A percentile compares a stretch with the other conserved stretches of the same genome.
Conservation (phyloP, 92 coral and sea anemone species). For the Phenganax stokvisi region DNA sequence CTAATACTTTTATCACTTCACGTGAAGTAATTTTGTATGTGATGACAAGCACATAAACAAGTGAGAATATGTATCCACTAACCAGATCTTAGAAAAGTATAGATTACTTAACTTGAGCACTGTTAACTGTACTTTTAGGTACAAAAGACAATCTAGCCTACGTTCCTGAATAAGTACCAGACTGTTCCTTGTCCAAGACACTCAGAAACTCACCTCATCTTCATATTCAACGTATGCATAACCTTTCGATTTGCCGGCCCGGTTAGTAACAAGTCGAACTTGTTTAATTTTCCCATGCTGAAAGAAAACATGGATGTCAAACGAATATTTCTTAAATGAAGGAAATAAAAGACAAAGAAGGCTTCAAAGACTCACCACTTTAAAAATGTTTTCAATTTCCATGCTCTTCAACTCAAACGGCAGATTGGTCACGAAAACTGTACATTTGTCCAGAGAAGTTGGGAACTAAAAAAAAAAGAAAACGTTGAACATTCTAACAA, state of each 20-base stretch:
- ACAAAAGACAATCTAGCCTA: not conserved
- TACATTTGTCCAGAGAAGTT: conserved; percentile 81
- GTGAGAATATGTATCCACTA: no score
- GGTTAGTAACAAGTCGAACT: conserved; percentile 76
- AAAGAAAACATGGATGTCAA: not conserved
- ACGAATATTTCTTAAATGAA: not conserved
- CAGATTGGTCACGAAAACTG: conserved; percentile 84
- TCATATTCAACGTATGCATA: conserved; percentile 85
- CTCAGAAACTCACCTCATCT: conserved; percentile 62
- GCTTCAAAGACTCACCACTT: conserved; percentile 47
- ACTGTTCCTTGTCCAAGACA: not conserved
- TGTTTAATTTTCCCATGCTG: conserved; percentile 82
- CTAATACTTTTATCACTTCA: not conserved
- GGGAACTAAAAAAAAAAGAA: conserved; percentile 58
- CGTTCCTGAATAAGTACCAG: not conserved
- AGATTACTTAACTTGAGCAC: no score
- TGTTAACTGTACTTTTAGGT: no score
- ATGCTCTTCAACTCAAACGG: conserved; percentile 72
- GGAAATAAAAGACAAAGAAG: not conserved
- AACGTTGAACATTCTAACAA: not conserved
- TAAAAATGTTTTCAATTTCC: conserved; percentile 66
- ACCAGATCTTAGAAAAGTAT: no score
- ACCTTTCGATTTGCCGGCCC: conserved; percentile 90
- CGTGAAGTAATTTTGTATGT: no score
- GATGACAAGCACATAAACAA: no score